Percentiles rank a stretch among this genome's conserved stretches.
Evolutionary conservation across 2,113 vertebrate species (phyloP).

Genomic region (Lepus europaeus): DNA sequence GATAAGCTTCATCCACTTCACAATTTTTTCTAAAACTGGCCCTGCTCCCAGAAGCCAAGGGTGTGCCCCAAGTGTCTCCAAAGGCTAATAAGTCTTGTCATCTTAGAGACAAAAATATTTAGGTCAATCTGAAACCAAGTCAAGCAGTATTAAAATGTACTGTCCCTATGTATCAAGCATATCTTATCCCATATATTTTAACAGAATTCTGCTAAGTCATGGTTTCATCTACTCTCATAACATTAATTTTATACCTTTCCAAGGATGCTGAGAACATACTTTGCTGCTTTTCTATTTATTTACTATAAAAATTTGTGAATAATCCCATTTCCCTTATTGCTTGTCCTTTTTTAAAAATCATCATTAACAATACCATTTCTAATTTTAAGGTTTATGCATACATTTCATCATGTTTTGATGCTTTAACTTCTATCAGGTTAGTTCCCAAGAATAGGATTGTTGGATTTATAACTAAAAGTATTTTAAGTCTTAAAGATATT

Average conservation of each 20-base stretch:
- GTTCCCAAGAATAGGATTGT: slow-evolving; percentile 3
- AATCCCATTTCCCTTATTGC: background rate
- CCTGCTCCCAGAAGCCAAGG: slow-evolving; percentile 45
- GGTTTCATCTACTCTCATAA: background rate
- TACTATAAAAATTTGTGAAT: background rate
- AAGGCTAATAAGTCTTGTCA: slow-evolving; percentile 64
- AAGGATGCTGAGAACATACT: background rate
- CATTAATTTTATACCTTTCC: slow-evolving; percentile 2
- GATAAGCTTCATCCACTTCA: slow-evolving; percentile 57
- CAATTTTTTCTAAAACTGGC: slow-evolving; percentile 60
- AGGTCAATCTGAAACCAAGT: slow-evolving; percentile 41
- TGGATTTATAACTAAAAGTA: slow-evolving; percentile 45
- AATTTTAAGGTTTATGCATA: background rate
- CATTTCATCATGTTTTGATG: slow-evolving; percentile 1
- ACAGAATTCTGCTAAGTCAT: slow-evolving; percentile 54
- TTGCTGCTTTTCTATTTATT: background rate
- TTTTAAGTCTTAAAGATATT: slow-evolving; percentile 58
- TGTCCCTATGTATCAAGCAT: slow-evolving; percentile 47
- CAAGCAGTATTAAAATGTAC: slow-evolving; percentile 52
- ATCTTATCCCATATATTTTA: slow-evolving; percentile 59
- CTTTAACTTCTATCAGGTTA: slow-evolving; percentile 20
- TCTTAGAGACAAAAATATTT: slow-evolving; percentile 39
- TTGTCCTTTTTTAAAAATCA: slow-evolving; percentile 4
- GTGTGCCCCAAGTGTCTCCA: slow-evolving; percentile 59
- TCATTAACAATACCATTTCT: background rate